Base-by-base conservation (phyloP, 2,113 vertebrate genomes). In the Micromys minutus region DNA sequence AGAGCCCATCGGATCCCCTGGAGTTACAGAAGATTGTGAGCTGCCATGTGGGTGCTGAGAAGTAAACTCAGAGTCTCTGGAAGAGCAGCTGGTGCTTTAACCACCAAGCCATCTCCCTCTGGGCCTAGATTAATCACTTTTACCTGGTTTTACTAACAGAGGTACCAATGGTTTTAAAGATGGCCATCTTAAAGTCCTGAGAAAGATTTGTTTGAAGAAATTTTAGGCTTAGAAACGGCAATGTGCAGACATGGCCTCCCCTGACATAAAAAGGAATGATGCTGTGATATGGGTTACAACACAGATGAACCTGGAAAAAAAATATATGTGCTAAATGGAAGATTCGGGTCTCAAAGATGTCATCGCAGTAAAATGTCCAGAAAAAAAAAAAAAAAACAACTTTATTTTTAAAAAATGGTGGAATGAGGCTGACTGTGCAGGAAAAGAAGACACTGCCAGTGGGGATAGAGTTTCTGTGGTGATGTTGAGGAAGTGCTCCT, bases 201-300 rank as follows among this genome's bases (percentile, higher is more conserved):
- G 47, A 80, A 87, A 34, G 89, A 83, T 76, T 92, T 94, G 12
- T 52, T 94, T 80, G 86, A 24, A 92, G 29, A 87, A 10, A 92
- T 94, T 84, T 87, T 65, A 93, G 94, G 42, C 5, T 95, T 85
- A 74, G 55, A 91, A 79, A 72, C 6, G 87, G 50, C 55, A 69
- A 81, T 29, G 84, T 36, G 77, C 4, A 65, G 45, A 42, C 52
- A 83, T 71, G 0, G 50, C 61, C 22, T 94, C 69, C 74, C 77
- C 80, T 34, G 84, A 10, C 71, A 81, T 45, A 79, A 75, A 85
- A 89, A 89, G 36, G 34, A 91, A 87, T 59, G 22, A 94, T 39
- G 5, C 91, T 65, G 4, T 50, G 67, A 86, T 8, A 34, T 4
- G 47, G 50, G 34, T 45, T 31, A 85, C 9, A 81, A 75, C 29